phyloP scores from a whole-genome alignment of 2,797 vertebrate species.

The Fistularia tabacaria region DNA sequence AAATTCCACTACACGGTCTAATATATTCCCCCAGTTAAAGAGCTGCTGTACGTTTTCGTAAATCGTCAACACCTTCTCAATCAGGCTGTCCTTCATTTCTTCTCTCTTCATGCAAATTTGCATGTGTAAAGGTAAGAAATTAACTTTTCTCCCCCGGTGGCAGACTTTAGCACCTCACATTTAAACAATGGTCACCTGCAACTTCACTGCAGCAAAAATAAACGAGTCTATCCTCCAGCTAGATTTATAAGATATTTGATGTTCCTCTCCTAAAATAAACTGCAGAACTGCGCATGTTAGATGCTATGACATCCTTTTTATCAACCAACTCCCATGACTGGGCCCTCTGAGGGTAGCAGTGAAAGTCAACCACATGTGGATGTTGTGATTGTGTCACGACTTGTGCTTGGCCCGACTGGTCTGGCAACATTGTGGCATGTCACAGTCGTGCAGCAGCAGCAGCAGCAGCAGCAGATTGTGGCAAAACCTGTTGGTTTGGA shows the following conservation, averaged over 20 bases:
- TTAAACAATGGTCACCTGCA: constrained; percentile 13
- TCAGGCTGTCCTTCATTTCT: constrained; percentile 40
- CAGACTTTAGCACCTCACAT: constrained; percentile 17
- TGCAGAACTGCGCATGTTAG: too few species aligned
- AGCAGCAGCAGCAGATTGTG: constrained; percentile 30
- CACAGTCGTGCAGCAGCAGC: constrained; percentile 17
- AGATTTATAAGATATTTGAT: too few species aligned
- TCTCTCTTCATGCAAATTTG: constrained; percentile 21
- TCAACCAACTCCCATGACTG: constrained; percentile 8
- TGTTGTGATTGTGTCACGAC: constrained; percentile 49
- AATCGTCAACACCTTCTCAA: constrained; percentile 57
- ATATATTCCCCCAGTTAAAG: constrained; percentile 4
- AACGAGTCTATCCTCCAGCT: too few species aligned
- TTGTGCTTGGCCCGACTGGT: constrained; percentile 58
- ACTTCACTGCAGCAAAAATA: neutral
- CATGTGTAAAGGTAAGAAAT: constrained; percentile 45
- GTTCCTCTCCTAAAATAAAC: too few species aligned
- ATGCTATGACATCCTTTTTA: neutral
- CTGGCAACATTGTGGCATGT: constrained; percentile 60
- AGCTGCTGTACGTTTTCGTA: constrained; percentile 24
- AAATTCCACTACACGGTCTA: neutral
- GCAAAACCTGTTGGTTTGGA: constrained; percentile 62
- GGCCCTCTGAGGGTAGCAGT: constrained; percentile 18
- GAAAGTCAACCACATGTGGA: constrained; percentile 36
- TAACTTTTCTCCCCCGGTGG: constrained; percentile 41